Base-by-base conservation (phyloP, 2,797 vertebrate species). In the Eulemur coronatus region DNA sequence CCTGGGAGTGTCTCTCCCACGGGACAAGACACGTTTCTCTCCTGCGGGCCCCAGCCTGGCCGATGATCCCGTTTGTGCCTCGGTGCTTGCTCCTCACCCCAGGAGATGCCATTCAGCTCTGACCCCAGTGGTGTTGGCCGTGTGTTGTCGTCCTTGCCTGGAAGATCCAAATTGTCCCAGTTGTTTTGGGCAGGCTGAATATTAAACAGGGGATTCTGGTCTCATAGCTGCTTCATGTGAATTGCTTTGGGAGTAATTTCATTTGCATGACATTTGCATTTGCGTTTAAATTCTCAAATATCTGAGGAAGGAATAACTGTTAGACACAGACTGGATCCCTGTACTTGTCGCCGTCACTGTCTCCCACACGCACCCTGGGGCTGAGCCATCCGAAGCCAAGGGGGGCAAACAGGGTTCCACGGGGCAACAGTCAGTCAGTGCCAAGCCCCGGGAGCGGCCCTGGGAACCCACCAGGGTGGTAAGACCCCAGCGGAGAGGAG, bases 171-270 rank as follows among this genome's bases (percentile, higher is more conserved):
- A 75, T 4, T 38, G 38, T 78, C 48, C 22, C 41, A n/a, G 33
- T 95, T 86, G 67, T 73, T 85, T 85, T 61, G 46, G 48, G 28
- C 79, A 88, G 65, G 38, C 18, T 92, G 11, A 10, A 46, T 80
- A 52, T 93, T 84, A 92, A 96, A 65, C 11, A 67, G 52, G 65
- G 35, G 17, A 86, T 46, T 76, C 70, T 92, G 15, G 59, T 63
- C 65, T 95, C 78, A 85, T 78, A 48, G 52, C 43, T 46, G 18
- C 14, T 73, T 55, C 84, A 26, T 73, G 65, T 72, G 70, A 95
- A 98, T 85, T 65, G 35, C n/a, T 80, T 59, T 61, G 75, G 78
- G 75, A 88, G 46, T 84, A 61, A 84, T 52, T 97, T 72, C 85
- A 92, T 85, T 85, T 94, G 63, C 70, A 95, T 92, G 70, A 82